A percentile compares a stretch with the other conserved stretches of the same genome.
phyloP scores from a whole-genome alignment of 2,888 invertebrate species.

The Netelia melanura region DNA sequence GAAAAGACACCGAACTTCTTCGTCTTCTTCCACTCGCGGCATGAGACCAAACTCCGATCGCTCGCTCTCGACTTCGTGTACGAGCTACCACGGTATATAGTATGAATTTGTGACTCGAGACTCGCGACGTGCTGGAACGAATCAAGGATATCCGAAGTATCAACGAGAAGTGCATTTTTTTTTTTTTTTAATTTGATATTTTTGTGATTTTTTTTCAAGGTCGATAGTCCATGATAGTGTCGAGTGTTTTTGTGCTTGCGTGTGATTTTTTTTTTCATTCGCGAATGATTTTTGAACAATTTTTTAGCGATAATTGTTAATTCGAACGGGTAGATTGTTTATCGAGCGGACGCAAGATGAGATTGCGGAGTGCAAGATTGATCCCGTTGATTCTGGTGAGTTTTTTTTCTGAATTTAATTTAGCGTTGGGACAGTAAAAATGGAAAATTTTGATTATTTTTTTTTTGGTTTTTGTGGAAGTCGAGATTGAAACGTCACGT shows the following conservation, averaged over 20 bases:
- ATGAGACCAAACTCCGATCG: conserved; percentile 26
- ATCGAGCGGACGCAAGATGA: conserved; percentile 39
- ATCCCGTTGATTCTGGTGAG: conserved; percentile 53
- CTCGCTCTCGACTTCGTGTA: conserved; percentile 59
- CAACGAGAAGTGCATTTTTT: conserved; percentile 24
- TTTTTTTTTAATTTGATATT: conserved; percentile 4
- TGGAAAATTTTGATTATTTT: no score
- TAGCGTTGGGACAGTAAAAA: not conserved
- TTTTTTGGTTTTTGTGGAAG: no score
- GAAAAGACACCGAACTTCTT: conserved; percentile 58
- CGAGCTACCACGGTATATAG: conserved; percentile 38
- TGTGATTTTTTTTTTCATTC: conserved; percentile 42
- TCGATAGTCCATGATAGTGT: conserved; percentile 23
- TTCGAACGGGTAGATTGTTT: not conserved
- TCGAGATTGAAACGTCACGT: no score
- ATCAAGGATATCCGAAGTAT: conserved; percentile 26
- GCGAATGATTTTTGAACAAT: conserved; percentile 5
- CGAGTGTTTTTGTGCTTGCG: conserved; percentile 40
- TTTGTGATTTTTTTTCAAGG: not conserved
- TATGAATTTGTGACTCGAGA: conserved; percentile 45
- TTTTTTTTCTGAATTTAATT: not conserved
- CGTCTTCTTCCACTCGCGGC: conserved; percentile 29
- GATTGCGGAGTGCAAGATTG: conserved; percentile 5
- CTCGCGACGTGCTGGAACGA: conserved; percentile 46
- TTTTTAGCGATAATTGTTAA: not conserved